Conservation (phyloP, 2,888 invertebrate species). For the Dusona sp. region DNA sequence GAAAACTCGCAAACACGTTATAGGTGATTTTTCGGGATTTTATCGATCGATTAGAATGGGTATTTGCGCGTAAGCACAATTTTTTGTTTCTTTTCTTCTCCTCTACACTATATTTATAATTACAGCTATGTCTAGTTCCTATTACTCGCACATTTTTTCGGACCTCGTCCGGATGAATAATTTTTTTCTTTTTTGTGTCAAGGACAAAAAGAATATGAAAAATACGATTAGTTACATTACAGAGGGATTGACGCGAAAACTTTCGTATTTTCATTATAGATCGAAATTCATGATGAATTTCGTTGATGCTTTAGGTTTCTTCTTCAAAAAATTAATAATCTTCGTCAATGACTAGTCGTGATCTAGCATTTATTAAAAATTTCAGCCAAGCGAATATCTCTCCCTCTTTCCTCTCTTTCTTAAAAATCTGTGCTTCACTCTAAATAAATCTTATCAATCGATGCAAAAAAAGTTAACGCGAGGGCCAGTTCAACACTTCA, state of each 20-base stretch:
- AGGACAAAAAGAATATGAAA: conserved; percentile 17
- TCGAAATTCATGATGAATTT: background rate
- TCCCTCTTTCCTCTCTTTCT: conserved; percentile 22
- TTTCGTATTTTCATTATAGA: background rate
- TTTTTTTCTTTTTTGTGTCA: background rate
- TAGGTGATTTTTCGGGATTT: conserved; percentile 25
- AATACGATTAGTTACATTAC: background rate
- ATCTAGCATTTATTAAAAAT: background rate
- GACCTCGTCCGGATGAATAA: conserved; percentile 34
- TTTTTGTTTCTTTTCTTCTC: background rate
- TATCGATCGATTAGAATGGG: conserved; percentile 38
- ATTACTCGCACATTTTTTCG: conserved; percentile 37
- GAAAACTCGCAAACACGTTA: conserved; percentile 23
- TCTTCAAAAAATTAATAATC: background rate
- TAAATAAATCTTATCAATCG: conserved; percentile 51
- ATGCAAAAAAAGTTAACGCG: conserved; percentile 41
- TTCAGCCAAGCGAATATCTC: conserved; percentile 38
- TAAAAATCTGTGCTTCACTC: conserved; percentile 18
- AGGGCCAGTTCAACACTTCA: conserved; percentile 51
- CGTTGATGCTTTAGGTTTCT: conserved; percentile 6
- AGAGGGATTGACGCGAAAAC: background rate
- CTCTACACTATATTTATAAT: conserved; percentile 56
- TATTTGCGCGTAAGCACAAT: conserved; percentile 30
- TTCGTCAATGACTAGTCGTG: background rate
- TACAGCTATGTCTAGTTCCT: conserved; percentile 53